Percentiles rank a stretch among this genome's conserved stretches.
phyloP scores from a whole-genome alignment of 2,888 invertebrate genomes.

The Sarcophaga carnaria region DNA sequence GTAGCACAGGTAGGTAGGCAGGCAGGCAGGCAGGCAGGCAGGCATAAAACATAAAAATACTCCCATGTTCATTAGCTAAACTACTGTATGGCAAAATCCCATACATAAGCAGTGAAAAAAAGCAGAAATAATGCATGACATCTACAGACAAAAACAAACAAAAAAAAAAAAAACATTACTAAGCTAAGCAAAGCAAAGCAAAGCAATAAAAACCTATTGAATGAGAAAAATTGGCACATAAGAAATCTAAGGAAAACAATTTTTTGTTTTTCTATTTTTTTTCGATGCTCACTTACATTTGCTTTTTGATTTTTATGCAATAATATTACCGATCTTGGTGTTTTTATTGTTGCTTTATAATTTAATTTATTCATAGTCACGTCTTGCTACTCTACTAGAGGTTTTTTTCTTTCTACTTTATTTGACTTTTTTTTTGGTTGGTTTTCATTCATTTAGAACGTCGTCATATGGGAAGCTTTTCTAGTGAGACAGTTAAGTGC shows the following conservation, averaged over 20 bases:
- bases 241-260: slow-evolving; percentile 43
- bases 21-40: slow-evolving; percentile 20
- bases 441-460: neutral
- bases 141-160: slow-evolving; percentile 39
- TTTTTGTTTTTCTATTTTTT: neutral
- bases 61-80: slow-evolving; percentile 69
- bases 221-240: slow-evolving; percentile 67
- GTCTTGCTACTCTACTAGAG: slow-evolving; percentile 52
- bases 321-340: slow-evolving; percentile 45
- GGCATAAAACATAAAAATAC: slow-evolving; percentile 51
- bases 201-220: slow-evolving; percentile 49
- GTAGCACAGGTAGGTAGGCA: neutral
- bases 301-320: slow-evolving; percentile 43
- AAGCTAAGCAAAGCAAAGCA: neutral
- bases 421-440: slow-evolving; percentile 19
- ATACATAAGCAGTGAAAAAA: slow-evolving; percentile 2
- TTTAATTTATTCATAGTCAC: slow-evolving; percentile 72
- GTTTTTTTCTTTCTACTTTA: slow-evolving; percentile 17
- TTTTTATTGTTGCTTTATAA: slow-evolving; percentile 58
- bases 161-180: slow-evolving; percentile 26
- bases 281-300: slow-evolving; percentile 19
- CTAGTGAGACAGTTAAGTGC: slow-evolving; percentile 60
- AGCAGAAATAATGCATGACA: slow-evolving; percentile 52
- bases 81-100: slow-evolving; percentile 60
- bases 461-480: neutral